Conservation (phyloP, 2,888 invertebrate species). For the Scotopteryx bipunctaria region DNA sequence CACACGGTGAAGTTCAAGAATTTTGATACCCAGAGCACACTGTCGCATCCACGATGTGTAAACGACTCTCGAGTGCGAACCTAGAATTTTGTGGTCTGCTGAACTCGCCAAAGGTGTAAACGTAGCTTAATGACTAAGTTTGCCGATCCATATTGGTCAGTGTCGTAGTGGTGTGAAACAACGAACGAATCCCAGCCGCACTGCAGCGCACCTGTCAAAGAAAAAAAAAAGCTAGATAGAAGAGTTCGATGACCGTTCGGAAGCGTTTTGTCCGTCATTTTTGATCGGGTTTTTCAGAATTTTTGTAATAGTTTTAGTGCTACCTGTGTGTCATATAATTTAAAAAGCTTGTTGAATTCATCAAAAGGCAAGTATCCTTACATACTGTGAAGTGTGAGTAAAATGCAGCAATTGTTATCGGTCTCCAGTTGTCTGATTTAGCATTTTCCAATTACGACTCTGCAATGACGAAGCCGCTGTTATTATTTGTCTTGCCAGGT, state of each 20-base stretch:
- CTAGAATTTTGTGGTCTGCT: too few relatives aligned
- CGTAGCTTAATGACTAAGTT: too few relatives aligned
- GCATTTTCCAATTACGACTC: constrained; percentile 39
- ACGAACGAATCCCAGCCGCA: too few relatives aligned
- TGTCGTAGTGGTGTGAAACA: neutral
- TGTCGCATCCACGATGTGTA: too few relatives aligned
- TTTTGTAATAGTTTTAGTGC: constrained; percentile 44
- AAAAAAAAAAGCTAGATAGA: constrained; percentile 6
- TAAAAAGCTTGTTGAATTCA: constrained; percentile 3
- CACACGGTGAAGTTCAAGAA: too few relatives aligned
- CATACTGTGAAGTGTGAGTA: constrained; percentile 48
- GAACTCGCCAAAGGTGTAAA: too few relatives aligned
- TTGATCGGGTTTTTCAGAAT: constrained; percentile 60
- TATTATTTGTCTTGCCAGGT: constrained; percentile 44
- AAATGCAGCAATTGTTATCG: constrained; percentile 22
- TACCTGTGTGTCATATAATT: constrained; percentile 28
- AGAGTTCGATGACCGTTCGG: constrained; percentile 61
- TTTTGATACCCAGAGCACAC: too few relatives aligned
- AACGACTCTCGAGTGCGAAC: too few relatives aligned
- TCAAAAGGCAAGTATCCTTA: constrained; percentile 3
- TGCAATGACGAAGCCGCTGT: constrained; percentile 65
- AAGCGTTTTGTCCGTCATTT: constrained; percentile 68
- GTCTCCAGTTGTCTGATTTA: constrained; percentile 36
- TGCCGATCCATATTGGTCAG: too few relatives aligned
- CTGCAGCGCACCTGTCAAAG: too few relatives aligned